phyloP scores from a whole-genome alignment of 2,888 invertebrate genomes.

The Ormia ochracea region DNA sequence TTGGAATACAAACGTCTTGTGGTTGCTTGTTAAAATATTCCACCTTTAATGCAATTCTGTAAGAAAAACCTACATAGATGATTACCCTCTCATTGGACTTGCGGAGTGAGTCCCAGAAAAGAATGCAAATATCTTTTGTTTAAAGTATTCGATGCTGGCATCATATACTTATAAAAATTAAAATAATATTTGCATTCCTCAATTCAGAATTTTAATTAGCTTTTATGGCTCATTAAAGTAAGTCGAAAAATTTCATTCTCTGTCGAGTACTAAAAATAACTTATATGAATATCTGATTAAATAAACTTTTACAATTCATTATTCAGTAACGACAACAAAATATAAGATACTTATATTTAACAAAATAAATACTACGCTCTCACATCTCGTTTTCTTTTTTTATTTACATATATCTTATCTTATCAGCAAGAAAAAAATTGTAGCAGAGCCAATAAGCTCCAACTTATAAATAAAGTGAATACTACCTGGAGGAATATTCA shows the following conservation, averaged over 20 bases:
- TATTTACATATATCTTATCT: constrained; percentile 38
- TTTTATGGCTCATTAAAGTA: background rate
- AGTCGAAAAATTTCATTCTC: background rate
- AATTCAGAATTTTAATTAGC: background rate
- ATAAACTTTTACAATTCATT: background rate
- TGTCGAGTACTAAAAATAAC: background rate
- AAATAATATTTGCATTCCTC: too few species aligned
- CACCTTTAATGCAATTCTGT: too few species aligned
- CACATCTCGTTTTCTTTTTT: constrained; percentile 15
- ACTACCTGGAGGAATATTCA: constrained; percentile 19
- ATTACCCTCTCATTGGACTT: too few species aligned
- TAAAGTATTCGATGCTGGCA: too few species aligned
- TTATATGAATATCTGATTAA: background rate
- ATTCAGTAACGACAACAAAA: background rate
- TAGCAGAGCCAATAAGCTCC: constrained; percentile 49
- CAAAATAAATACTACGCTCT: background rate
- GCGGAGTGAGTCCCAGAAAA: too few species aligned
- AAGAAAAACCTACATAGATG: too few species aligned
- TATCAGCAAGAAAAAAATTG: constrained; percentile 22
- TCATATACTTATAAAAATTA: too few species aligned
- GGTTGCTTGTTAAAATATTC: too few species aligned
- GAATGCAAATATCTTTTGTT: too few species aligned
- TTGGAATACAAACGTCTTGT: too few species aligned
- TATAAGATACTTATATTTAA: background rate
- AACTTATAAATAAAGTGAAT: constrained; percentile 54